phyloP scores from a whole-genome alignment of 2,888 invertebrate species.

The Spodoptera exigua region DNA sequence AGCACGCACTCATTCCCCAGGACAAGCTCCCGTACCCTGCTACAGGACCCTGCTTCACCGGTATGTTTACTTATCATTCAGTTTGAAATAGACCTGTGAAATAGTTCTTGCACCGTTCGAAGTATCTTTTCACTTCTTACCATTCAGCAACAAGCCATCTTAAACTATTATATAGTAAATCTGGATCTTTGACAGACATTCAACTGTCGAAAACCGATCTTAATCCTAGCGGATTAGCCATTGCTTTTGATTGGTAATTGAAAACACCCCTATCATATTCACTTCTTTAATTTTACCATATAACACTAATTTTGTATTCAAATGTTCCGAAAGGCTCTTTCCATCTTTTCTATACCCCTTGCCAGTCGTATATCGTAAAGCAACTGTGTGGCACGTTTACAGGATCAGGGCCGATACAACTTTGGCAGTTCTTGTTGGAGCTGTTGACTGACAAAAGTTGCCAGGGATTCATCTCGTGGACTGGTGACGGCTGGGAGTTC shows the following conservation, averaged over 20 bases:
- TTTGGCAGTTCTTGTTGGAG: slow-evolving; percentile 99
- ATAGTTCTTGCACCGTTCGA: too few species aligned
- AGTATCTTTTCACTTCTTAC: too few species aligned
- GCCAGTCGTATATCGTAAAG: slow-evolving; percentile 81
- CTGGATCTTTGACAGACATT: too few species aligned
- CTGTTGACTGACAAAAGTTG: slow-evolving; percentile 98
- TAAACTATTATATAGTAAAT: too few species aligned
- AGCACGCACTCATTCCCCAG: slow-evolving; percentile 85
- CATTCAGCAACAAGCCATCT: too few species aligned
- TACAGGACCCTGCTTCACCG: slow-evolving; percentile 91
- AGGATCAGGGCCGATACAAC: slow-evolving; percentile 98
- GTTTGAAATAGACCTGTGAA: too few species aligned
- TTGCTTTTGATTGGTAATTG: too few species aligned
- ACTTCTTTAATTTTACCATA: too few species aligned
- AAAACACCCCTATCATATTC: too few species aligned
- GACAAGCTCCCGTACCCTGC: slow-evolving; percentile 86
- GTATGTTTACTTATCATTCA: slow-evolving; percentile 71
- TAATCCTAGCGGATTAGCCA: too few species aligned
- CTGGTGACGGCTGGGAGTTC: slow-evolving; percentile 99
- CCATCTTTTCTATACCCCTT: slow-evolving; percentile 5
- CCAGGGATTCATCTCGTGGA: slow-evolving; percentile 99
- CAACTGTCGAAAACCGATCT: too few species aligned
- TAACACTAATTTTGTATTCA: not conserved
- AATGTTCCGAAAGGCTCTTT: not conserved
- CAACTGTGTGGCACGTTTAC: slow-evolving; percentile 85